These are phyloP conservation scores for Lampris incognitus DNA, from an alignment of 2,113 vertebrate genomes.

Conservation along the genomic window DNA sequence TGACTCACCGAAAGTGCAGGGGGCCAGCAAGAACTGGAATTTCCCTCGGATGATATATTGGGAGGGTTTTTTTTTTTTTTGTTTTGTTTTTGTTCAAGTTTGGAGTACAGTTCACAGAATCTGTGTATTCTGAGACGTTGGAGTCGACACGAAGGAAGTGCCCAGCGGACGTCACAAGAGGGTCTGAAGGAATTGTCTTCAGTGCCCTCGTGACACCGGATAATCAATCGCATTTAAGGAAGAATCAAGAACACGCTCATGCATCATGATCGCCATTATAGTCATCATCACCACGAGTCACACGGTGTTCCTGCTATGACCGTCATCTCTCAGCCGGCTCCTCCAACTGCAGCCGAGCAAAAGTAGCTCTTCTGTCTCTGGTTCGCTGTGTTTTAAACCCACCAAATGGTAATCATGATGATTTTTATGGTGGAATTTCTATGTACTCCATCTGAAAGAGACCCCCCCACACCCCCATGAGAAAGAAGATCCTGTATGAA, in stretches of 20 bases:
- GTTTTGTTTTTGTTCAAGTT: no score
- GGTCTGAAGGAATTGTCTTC: constrained; percentile 23
- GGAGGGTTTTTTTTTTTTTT: background rate
- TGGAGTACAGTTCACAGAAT: background rate
- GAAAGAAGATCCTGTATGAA: background rate
- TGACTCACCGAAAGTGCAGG: constrained; percentile 9
- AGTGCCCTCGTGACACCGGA: background rate
- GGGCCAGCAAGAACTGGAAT: background rate
- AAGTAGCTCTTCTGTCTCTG: no score
- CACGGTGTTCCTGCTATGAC: constrained; percentile 55
- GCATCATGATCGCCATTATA: constrained; percentile 50
- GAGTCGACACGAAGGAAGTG: background rate
- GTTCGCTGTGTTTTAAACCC: constrained; percentile 7
- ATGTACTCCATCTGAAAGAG: background rate
- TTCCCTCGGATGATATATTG: background rate
- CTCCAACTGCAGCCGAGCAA: constrained; percentile 12
- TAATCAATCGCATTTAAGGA: constrained; percentile 30
- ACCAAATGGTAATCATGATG: constrained; percentile 6
- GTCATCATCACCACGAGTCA: constrained; percentile 55
- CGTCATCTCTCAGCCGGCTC: constrained; percentile 27
- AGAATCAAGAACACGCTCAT: no score
- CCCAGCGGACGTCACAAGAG: constrained; percentile 10
- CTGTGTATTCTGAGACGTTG: background rate
- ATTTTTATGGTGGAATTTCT: background rate
- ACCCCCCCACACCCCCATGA: background rate